Base-by-base conservation (phyloP, 2,888 invertebrate genomes). In the Leptopilina myrica region DNA sequence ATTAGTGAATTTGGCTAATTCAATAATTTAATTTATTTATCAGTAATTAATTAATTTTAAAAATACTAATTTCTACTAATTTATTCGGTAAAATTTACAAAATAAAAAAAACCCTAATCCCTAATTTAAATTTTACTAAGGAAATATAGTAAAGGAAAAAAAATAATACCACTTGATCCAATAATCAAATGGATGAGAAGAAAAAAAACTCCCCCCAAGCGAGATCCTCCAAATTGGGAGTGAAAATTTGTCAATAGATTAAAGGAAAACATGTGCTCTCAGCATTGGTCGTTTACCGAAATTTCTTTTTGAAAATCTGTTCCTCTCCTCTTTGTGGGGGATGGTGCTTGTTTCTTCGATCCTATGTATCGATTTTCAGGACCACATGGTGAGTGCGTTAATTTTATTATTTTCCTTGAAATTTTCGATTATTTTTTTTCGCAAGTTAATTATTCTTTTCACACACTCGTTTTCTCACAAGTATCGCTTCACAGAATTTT, bases 201-300 rank as follows among this genome's bases (percentile, higher is more conserved):
- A 43, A 43, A 43, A 43, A 53, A 7, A 26, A 53, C 6, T 53
- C 53, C 26, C 53, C 9, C 49, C 26, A 14, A 53, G 69, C 9
- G 26, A 11, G 49, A 20, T 67, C 46, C 49, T 49, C 67, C 11
- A 67, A 67, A 49, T 49, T 20, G 20, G 46, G 15, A n/a, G n/a
- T 3, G 8, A 43, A 43, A 43, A 6, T 49, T 14, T 12, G 46
- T 15, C 15, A 46, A 66, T 67, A 67, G 49, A 9, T n/a, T 5
- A 20, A 12, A 67, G 33, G 5, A 49, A 11, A 12, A 20, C 67
- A 67, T 69, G 20, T 20, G 20, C 11, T 20, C 73, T 53, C 73
- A 56, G 73, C 69, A 73, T 73, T 73, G 56, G 73, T 33, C 73
- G 33, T n/a, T 56, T 73, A 73, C 73, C 73, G 14, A n/a, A 73